Base-by-base conservation (phyloP, 1,140 invertebrate species). In the Anthonomus grandis region DNA sequence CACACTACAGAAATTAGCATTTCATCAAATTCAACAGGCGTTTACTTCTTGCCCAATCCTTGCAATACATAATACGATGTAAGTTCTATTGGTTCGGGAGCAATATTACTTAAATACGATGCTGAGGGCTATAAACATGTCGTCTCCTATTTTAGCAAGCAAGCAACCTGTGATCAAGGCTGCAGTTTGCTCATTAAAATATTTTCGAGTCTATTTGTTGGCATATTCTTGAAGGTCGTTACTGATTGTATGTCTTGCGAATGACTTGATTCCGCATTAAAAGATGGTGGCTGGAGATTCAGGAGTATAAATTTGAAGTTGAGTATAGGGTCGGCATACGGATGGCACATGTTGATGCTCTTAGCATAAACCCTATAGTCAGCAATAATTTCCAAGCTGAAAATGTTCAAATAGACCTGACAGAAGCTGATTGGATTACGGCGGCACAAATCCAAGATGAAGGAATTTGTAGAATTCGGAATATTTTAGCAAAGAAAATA, bases 201-300 rank as follows among this genome's bases (percentile, higher is more conserved):
- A n/a, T n/a, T n/a, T n/a, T n/a, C n/a, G n/a, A n/a, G n/a, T n/a
- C n/a, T n/a, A n/a, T n/a, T n/a, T n/a, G n/a, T n/a, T n/a, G n/a
- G n/a, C n/a, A n/a, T n/a, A n/a, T n/a, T n/a, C n/a, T n/a, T n/a
- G n/a, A n/a, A n/a, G n/a, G n/a, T n/a, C n/a, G n/a, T n/a, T n/a
- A n/a, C n/a, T n/a, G n/a, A n/a, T n/a, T n/a, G n/a, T n/a, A n/a
- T n/a, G n/a, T n/a, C n/a, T n/a, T n/a, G n/a, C n/a, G n/a, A n/a
- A n/a, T n/a, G n/a, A n/a, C n/a, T n/a, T n/a, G n/a, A n/a, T n/a
- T n/a, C n/a, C n/a, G n/a, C n/a, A n/a, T n/a, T n/a, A 69, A 64
- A 12, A 54, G 68, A 5, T 74, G 73, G 72, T 70, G 71, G 68
- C 67, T 69, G 0, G 70, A 64, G 60, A 49, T 75, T 39, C 71